Base-by-base conservation (phyloP, 92 coral and sea anemone genomes). In the Porites divaricata region DNA sequence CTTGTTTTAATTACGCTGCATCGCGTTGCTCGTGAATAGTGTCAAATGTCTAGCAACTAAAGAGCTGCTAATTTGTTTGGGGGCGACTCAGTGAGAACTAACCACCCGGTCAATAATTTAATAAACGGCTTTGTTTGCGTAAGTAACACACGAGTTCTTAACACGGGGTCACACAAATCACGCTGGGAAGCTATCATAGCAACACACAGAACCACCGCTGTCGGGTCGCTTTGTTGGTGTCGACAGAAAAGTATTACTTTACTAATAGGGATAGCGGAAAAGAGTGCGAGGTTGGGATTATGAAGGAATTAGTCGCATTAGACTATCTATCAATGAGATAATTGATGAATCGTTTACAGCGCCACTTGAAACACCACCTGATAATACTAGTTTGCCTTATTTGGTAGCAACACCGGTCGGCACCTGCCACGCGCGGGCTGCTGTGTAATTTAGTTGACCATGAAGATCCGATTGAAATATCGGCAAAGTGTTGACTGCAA, bases 31-130 rank as follows among this genome's bases (percentile, higher is more conserved):
- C 66, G 84, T 61, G 84, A 85, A 64, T 28, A 62, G 79, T 78
- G 80, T 52, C 41, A 14, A 67, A 86, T 83, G 78, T 72, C 90
- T 88, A 62, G 93, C 87, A 86, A 91, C 93, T 75, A 17, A 63
- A 63, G 57, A 70, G 84, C 24, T 62, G 74, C 81, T 83, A 91
- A 87, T 79, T 86, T 89, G 88, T 80, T 87, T 81, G 76, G 86
- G 90, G 81, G 81, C 84, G 77, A 57, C 85, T 48, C 88, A 59
- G 86, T 78, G 72, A 87, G 82, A 80, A 70, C 75, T 71, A 59
- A 88, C 91, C 96, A 84, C 94, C 92, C 91, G 76, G 94, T 85
- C 88, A 90, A 91, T 93, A 86, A 93, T 93, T 93, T 81, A 93
- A 93, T 93, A 85, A 93, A 91, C 91, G 91, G 79, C 84, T 83